These are phyloP conservation scores for Lithobius niger DNA, from an alignment of 1,140 invertebrate species.

Conservation along the genomic window DNA sequence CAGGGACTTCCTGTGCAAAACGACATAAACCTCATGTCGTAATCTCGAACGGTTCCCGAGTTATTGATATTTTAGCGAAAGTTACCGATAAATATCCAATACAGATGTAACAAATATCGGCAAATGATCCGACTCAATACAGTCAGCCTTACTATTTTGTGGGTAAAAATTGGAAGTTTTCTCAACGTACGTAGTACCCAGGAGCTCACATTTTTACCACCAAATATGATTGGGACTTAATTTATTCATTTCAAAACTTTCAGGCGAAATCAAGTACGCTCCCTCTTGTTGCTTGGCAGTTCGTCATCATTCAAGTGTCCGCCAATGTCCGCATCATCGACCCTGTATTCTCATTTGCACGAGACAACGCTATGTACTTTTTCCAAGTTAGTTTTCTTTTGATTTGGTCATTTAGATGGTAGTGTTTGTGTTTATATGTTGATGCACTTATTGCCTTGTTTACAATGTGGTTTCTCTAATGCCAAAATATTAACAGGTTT, in stretches of 20 bases:
- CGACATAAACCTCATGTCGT: too few relatives aligned
- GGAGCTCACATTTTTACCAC: not conserved
- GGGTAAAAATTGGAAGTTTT: conserved; percentile 17
- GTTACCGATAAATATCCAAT: too few relatives aligned
- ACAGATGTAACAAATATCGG: too few relatives aligned
- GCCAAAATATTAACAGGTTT: conserved; percentile 29
- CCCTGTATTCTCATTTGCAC: conserved; percentile 72
- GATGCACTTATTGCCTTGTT: too few relatives aligned
- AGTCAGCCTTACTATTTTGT: too few relatives aligned
- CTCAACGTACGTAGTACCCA: not conserved
- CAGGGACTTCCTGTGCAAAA: too few relatives aligned
- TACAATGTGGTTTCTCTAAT: too few relatives aligned
- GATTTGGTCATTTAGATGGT: too few relatives aligned
- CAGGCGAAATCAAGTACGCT: conserved; percentile 39
- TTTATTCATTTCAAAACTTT: conserved; percentile 6
- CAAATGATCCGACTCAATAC: too few relatives aligned
- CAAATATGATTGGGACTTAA: not conserved
- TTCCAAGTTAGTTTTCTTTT: conserved; percentile 56
- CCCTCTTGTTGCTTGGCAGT: conserved; percentile 83
- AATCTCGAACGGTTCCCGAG: too few relatives aligned
- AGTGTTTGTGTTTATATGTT: too few relatives aligned
- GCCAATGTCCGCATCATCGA: conserved; percentile 54
- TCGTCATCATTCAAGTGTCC: conserved; percentile 66
- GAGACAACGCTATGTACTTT: conserved; percentile 64
- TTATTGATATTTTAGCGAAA: too few relatives aligned